Evolutionary conservation across 2,888 invertebrate genomes (phyloP).

Genomic region (Eupithecia subumbrata): DNA sequence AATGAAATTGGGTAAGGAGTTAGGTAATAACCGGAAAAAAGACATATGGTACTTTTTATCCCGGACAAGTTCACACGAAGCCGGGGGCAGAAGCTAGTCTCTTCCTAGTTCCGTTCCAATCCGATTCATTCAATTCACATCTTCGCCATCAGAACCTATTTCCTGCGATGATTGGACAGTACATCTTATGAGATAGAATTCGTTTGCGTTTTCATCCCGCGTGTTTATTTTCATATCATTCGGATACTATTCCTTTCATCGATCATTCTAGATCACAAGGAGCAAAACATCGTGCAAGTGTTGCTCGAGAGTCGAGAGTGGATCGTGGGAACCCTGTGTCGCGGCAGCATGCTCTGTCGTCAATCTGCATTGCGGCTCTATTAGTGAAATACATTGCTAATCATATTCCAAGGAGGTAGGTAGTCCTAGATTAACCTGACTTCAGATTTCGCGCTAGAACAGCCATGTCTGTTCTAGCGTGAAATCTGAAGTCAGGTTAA

Average conservation of each 20-base stretch:
- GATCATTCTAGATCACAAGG: slow-evolving; percentile 59
- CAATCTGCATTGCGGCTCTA: slow-evolving; percentile 33
- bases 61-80: no score
- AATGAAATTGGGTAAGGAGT: no score
- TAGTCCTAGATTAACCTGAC: no score
- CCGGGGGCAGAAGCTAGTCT: no score
- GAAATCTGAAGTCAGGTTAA: neutral
- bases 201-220: neutral
- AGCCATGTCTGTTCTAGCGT: neutral
- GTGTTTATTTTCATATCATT: slow-evolving; percentile 6
- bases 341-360: slow-evolving; percentile 36
- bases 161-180: neutral
- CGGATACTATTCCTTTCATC: slow-evolving; percentile 47
- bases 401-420: slow-evolving; percentile 5
- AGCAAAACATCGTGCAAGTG: slow-evolving; percentile 54
- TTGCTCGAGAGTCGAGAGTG: slow-evolving; percentile 51
- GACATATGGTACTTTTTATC: no score
- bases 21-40: no score
- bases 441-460: no score
- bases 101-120: neutral
- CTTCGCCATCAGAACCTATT: neutral
- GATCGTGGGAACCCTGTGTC: slow-evolving; percentile 63
- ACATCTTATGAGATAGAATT: neutral
- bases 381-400: slow-evolving; percentile 28
- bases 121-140: neutral